These are phyloP conservation scores for Paguma larvata DNA, from an alignment of 2,797 vertebrate species.

Conservation along the genomic window DNA sequence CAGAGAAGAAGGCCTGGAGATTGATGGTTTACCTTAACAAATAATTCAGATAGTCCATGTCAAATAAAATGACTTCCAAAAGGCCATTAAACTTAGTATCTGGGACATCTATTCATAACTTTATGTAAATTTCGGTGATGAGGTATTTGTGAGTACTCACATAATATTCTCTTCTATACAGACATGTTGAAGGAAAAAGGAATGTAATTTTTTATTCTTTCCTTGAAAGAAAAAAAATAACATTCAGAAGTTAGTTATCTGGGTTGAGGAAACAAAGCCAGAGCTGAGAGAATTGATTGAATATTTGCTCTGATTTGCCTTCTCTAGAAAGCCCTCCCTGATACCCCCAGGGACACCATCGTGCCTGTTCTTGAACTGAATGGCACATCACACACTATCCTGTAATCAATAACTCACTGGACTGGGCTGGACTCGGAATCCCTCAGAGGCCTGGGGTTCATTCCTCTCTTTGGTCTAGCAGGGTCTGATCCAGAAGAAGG, in stretches of 20 bases:
- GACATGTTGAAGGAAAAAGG: neutral
- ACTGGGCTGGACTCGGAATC: neutral
- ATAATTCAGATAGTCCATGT: neutral
- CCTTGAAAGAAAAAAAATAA: neutral
- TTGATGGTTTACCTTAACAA: neutral
- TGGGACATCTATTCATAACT: neutral
- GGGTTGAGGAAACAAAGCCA: constrained; percentile 18
- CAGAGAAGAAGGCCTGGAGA: neutral
- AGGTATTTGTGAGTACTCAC: neutral
- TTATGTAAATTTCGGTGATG: neutral
- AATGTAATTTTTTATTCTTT: neutral
- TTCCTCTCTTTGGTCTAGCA: neutral
- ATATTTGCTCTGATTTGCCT: neutral
- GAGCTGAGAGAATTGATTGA: neutral
- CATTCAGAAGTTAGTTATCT: neutral
- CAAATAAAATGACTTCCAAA: neutral
- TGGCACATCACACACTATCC: too few relatives aligned
- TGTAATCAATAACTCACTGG: neutral
- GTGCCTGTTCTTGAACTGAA: neutral
- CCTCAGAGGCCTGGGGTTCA: neutral
- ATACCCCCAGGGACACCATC: rapidly evolving
- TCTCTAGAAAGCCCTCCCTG: neutral
- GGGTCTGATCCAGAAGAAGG: neutral
- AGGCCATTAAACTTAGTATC: constrained; percentile 52
- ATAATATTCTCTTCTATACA: neutral